Base-by-base conservation (phyloP, 2,888 invertebrate genomes). In the Caradrina kadenii region DNA sequence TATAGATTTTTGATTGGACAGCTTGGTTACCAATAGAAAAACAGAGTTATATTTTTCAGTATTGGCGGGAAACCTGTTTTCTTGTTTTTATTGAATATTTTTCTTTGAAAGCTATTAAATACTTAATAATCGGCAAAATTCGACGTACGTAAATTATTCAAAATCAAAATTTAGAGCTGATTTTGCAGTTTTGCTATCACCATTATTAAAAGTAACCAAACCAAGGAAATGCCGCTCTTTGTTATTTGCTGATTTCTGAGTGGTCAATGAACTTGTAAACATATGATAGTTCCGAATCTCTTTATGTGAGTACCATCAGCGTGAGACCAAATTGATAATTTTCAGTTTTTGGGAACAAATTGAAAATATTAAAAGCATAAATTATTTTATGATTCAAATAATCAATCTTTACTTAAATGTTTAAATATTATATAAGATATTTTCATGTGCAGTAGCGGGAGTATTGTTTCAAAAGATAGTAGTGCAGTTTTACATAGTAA, bases 181-280 rank as follows among this genome's bases (percentile, higher is more conserved):
- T 8, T 31, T 6, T 19, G 2, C 3, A 13, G 11, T 19, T 48
- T 11, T 52, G n/a, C 3, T 26, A 15, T 5, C 10, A 13, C 2
- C 26, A 35, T 31, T 48, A 39, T 2, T 13, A 7, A 35, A 19
- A 55, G 4, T 39, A 58, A 26, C 48, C 11, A 13, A 19, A 26
- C 10, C 52, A 21, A 39, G 35, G 26, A 59, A 66, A 80, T 82
- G 73, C 82, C 88, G 87, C 87, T 71, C 71, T 74, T 80, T 79
- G 68, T n/a, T n/a, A 35, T 52, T 76, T 76, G 64, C 67, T 69
- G 76, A 63, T 60, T 64, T 55, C 49, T 74, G 70, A 84, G 17
- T 85, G 80, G 86, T 63, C 82, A 78, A 77, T 69, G 80, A 78
- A 79, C 73, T 68, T 56, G 45, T 61, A 55, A 76, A 79, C 80